These are phyloP conservation scores for Vulpes ferrilata DNA, from an alignment of 2,113 vertebrate genomes.

Conservation along the genomic window DNA sequence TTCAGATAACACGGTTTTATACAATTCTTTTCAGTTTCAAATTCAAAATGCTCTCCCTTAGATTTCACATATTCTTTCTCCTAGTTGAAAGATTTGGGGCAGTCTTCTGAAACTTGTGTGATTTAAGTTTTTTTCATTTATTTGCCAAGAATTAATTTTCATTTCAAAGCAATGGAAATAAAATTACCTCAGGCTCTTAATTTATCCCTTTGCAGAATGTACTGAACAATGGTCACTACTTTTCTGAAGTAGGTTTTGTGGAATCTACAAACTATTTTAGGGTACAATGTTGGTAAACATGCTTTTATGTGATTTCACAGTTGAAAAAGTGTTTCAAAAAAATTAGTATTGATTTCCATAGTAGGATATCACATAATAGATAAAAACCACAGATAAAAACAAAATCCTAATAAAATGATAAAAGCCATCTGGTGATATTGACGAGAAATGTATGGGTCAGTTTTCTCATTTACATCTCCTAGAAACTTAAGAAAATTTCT, in stretches of 20 bases:
- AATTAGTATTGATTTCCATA: neutral
- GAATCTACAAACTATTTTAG: neutral
- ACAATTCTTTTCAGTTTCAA: slow-evolving; percentile 34
- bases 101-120: neutral
- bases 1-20: slow-evolving; percentile 16
- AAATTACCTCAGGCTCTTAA: neutral
- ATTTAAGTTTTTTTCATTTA: neutral
- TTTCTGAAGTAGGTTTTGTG: slow-evolving; percentile 46
- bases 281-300: neutral
- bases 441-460: neutral
- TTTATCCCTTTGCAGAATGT: neutral
- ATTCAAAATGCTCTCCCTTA: slow-evolving; percentile 17
- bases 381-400: neutral
- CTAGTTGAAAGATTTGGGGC: neutral
- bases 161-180: slow-evolving; percentile 57
- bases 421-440: neutral
- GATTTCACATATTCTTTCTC: slow-evolving; percentile 41
- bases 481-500: slow-evolving; percentile 38
- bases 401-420: slow-evolving; percentile 13
- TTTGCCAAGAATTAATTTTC: slow-evolving; percentile 7
- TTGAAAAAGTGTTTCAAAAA: slow-evolving; percentile 13
- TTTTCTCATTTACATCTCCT: slow-evolving; percentile 49
- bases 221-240: neutral
- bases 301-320: slow-evolving; percentile 24
- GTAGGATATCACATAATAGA: neutral